These are phyloP conservation scores for Drosophila ficusphila DNA, from an alignment of 1,140 invertebrate genomes.

Conservation along the genomic window DNA sequence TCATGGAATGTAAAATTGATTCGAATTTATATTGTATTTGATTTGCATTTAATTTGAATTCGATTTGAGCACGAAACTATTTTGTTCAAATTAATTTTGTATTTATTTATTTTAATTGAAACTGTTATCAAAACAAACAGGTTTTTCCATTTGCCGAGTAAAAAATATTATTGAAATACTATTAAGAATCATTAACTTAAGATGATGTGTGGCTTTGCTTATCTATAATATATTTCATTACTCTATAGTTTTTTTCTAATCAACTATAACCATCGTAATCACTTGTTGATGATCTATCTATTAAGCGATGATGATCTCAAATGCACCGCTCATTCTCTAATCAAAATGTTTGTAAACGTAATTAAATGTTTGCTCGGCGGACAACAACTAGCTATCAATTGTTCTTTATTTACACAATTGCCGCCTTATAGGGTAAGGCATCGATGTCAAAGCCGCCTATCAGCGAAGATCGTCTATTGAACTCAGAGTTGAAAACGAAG, in stretches of 20 bases:
- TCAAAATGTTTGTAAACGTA: slow-evolving; percentile 56
- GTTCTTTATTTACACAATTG: slow-evolving; percentile 43
- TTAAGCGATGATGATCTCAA: neutral
- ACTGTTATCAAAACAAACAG: neutral
- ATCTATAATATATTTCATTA: neutral
- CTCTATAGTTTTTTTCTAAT: neutral
- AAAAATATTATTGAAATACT: neutral
- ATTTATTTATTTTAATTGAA: neutral
- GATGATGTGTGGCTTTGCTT: neutral
- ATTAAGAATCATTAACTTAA: neutral
- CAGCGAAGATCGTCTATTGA: slow-evolving; percentile 48
- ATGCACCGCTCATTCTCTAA: slow-evolving; percentile 20
- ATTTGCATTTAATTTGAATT: slow-evolving; percentile 2
- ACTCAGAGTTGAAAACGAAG: slow-evolving; percentile 36
- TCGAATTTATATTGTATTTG: neutral
- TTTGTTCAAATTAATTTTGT: neutral
- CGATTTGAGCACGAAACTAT: neutral
- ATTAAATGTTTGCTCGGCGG: slow-evolving; percentile 51
- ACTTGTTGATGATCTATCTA: neutral
- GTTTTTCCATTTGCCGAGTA: neutral
- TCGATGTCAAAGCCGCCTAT: slow-evolving; percentile 26
- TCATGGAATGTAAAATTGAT: neutral
- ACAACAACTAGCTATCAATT: slow-evolving; percentile 44
- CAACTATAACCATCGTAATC: neutral
- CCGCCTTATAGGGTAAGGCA: slow-evolving; percentile 8